phyloP scores from a whole-genome alignment of 2,888 invertebrate species.

The Falcaria lacertinaria region DNA sequence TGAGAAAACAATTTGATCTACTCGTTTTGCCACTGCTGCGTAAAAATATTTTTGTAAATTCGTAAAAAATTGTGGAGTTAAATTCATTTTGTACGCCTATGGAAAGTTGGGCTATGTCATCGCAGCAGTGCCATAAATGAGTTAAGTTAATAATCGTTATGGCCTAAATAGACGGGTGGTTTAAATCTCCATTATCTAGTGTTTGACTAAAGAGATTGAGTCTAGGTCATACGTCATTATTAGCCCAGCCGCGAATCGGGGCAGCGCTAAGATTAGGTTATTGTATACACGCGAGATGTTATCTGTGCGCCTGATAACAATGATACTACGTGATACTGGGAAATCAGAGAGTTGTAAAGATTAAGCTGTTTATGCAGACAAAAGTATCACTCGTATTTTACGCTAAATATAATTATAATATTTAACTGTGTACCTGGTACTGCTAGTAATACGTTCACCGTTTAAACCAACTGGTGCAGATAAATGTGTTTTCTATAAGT shows the following conservation, averaged over 20 bases:
- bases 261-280: constrained; percentile 63
- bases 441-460: too few species aligned
- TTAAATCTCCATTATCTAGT: constrained; percentile 63
- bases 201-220: constrained; percentile 57
- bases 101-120: background rate
- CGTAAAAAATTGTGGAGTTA: too few species aligned
- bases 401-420: constrained; percentile 1
- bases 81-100: too few species aligned
- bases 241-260: constrained; percentile 60
- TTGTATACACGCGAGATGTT: constrained; percentile 49
- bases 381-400: constrained; percentile 21
- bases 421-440: background rate
- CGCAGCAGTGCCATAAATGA: constrained; percentile 10
- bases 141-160: constrained; percentile 20
- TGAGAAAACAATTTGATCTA: too few species aligned
- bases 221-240: constrained; percentile 69
- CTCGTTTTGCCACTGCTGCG: too few species aligned
- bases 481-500: too few species aligned
- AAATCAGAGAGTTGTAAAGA: constrained; percentile 64
- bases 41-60: too few species aligned
- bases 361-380: constrained; percentile 36
- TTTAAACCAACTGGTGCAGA: too few species aligned
- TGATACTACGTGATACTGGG: constrained; percentile 46
- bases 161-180: constrained; percentile 34
- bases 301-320: constrained; percentile 38